Evolutionary conservation across 2,888 invertebrate species (phyloP), one percentile per base, ranked within the genome.

Genomic region (Adelognathus sp.): DNA sequence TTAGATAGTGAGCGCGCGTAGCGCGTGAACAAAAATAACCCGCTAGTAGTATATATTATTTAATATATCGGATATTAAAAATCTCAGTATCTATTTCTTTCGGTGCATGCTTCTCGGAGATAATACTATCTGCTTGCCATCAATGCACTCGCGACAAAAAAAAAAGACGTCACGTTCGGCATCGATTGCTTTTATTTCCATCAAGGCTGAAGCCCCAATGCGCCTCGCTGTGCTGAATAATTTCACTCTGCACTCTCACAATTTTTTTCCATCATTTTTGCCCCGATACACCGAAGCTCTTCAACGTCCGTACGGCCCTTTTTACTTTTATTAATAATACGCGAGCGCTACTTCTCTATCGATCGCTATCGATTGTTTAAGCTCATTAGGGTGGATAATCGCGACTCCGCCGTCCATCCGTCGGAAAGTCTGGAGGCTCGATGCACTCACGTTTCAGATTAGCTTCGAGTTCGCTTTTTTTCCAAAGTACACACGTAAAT

Each of bases 381-480:
- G 16, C 36, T 66, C 64, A 52, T 66, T 66, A 52, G 24, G 50
- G 21, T 52, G 50, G 63, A 7, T n/a, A 9, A 36, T 50, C 50
- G 7, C 24, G 14, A n/a, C 11, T 29, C 33, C 29, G 6, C 24
- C n/a, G 24, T 24, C 24, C 50, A 36, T 64, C 44, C 64, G 64
- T 7, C 46, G 9, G 24, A 36, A 14, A 50, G 29, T 9, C 36
- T 52, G 24, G 33, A 36, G n/a, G 36, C 24, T 33, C 16, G 5
- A 46, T 24, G 14, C n/a, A 6, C 21, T 18, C n/a, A n/a, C n/a
- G n/a, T n/a, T n/a, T n/a, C n/a, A n/a, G n/a, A n/a, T n/a, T n/a
- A n/a, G n/a, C n/a, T n/a, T n/a, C n/a, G n/a, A n/a, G n/a, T n/a
- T n/a, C n/a, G n/a, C n/a, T n/a, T n/a, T n/a, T n/a, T n/a, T n/a